Percentiles rank a stretch among this genome's conserved stretches.
These are phyloP conservation scores for Pegea sp. DNA, from an alignment of 23 tunicate genomes.

Conservation along the genomic window DNA sequence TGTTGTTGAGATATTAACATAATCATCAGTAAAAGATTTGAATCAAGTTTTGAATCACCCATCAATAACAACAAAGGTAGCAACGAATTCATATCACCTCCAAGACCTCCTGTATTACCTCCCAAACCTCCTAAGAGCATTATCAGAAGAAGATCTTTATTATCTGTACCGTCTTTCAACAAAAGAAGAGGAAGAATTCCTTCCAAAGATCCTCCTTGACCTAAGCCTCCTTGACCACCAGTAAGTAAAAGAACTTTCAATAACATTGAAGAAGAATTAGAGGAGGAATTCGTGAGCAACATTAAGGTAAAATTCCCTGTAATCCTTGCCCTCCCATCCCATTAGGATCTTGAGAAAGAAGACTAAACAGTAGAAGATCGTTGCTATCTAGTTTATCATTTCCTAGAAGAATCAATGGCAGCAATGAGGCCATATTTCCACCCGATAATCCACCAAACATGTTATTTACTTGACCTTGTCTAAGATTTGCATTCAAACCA, in stretches of 20 bases:
- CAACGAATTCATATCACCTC: no score
- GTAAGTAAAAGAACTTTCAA: no score
- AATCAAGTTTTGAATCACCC: no score
- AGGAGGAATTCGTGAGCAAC: no score
- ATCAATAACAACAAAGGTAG: no score
- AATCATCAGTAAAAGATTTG: no score
- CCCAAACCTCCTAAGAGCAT: neutral
- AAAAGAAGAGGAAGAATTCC: neutral
- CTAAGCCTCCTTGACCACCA: no score
- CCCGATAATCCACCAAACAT: neutral
- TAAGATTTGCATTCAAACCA: neutral
- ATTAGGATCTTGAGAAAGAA: neutral
- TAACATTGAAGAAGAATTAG: no score
- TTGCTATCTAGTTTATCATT: neutral
- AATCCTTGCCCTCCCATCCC: neutral
- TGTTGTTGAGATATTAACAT: no score
- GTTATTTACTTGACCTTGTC: no score
- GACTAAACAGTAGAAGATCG: neutral
- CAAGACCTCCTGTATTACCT: neutral
- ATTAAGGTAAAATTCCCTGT: neutral
- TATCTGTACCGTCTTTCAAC: neutral
- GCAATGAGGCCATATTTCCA: neutral
- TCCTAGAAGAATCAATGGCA: neutral
- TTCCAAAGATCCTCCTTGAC: no score
- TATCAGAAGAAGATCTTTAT: neutral